A percentile compares a stretch with the other conserved stretches of the same genome.
These are phyloP conservation scores for Diplolepis rosae DNA, from an alignment of 2,888 invertebrate species.

Conservation along the genomic window DNA sequence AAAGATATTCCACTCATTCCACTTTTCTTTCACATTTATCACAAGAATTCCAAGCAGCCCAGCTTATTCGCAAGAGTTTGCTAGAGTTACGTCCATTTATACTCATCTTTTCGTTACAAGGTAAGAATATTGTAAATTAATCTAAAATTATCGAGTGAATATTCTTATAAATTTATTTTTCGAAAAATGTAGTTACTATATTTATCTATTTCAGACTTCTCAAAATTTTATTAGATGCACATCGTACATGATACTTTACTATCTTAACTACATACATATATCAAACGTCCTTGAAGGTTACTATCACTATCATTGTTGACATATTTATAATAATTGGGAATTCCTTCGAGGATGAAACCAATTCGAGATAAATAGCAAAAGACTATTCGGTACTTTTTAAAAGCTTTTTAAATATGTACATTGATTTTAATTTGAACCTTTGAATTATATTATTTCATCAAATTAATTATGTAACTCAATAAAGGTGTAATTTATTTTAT, in stretches of 20 bases:
- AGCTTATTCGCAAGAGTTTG: neutral
- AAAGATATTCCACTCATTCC: slow-evolving; percentile 1
- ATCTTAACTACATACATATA: neutral
- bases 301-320: neutral
- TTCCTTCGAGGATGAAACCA: neutral
- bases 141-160: neutral
- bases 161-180: neutral
- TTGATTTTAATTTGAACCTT: no score
- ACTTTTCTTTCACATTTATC: neutral
- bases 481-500: no score
- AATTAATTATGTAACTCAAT: no score
- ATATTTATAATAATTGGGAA: neutral
- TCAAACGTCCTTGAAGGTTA: no score
- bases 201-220: neutral
- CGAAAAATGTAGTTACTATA: neutral
- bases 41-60: neutral
- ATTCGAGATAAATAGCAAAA: no score
- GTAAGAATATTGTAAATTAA: neutral
- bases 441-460: no score
- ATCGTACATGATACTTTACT: no score
- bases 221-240: neutral
- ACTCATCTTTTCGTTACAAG: neutral
- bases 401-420: no score
- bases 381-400: no score
- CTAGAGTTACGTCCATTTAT: neutral